Evolutionary conservation across 2,113 vertebrate genomes (phyloP).

Genomic region (Pollimyrus isidori): DNA sequence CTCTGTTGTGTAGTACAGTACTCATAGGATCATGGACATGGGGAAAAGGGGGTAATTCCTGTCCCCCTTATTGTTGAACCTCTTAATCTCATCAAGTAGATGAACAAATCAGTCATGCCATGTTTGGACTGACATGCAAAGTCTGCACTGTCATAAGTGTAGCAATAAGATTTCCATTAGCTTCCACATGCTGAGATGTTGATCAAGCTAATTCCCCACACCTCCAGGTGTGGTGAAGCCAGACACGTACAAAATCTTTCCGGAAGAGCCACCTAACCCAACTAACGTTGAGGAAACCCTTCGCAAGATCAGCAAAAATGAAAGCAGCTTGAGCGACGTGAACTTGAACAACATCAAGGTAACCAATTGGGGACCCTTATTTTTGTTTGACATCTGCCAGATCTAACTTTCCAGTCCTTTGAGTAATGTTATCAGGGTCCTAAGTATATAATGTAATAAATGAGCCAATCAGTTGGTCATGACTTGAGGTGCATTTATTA

Average conservation of each 20-base stretch:
- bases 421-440: neutral
- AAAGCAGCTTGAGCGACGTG: constrained; percentile 72
- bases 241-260: constrained; percentile 82
- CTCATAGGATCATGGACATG: neutral
- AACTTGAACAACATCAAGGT: constrained; percentile 98
- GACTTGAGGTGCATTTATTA: neutral
- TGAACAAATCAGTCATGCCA: neutral
- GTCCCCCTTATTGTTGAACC: neutral
- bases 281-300: constrained; percentile 87
- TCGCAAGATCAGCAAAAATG: constrained; percentile 70
- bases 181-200: neutral
- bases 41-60: neutral
- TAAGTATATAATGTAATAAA: neutral
- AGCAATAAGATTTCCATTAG: neutral
- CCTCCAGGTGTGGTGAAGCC: constrained; percentile 83
- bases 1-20: neutral
- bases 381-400: neutral
- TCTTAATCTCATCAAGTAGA: neutral
- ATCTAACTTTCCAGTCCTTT: neutral
- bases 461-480: neutral
- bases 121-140: neutral
- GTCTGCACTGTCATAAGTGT: neutral
- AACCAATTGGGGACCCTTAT: neutral
- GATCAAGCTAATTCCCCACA: neutral
- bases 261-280: constrained; percentile 83